Conservation (phyloP, 2,888 invertebrate species). For the Chalcis sispes region DNA sequence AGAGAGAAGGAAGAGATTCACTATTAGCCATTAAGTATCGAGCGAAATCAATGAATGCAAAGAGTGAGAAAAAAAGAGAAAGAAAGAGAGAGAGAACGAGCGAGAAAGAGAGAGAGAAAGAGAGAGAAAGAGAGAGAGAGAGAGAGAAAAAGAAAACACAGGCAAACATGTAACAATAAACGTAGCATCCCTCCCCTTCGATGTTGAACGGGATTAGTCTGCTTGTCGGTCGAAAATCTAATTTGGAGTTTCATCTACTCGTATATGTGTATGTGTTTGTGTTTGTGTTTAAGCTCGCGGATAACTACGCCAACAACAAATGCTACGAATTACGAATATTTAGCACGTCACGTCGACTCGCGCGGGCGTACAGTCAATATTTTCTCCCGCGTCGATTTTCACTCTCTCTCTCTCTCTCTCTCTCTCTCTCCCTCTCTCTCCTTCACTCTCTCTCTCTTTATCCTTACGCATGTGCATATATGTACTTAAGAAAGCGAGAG, state of each 20-base stretch:
- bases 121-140: conserved; percentile 7
- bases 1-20: conserved; percentile 8
- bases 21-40: conserved; percentile 37
- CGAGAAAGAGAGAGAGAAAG: too few relatives aligned
- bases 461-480: background rate
- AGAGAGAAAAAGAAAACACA: too few relatives aligned
- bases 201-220: conserved; percentile 63
- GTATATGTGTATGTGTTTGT: conserved; percentile 35
- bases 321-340: conserved; percentile 71
- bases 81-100: too few relatives aligned
- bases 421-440: background rate
- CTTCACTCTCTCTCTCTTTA: conserved; percentile 9
- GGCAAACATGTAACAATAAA: conserved; percentile 48
- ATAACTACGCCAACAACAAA: conserved; percentile 63
- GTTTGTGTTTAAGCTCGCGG: conserved; percentile 58
- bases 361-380: too few relatives aligned
- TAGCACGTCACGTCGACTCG: conserved; percentile 54
- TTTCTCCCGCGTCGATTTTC: conserved; percentile 11
- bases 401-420: background rate
- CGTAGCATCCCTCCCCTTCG: conserved; percentile 60
- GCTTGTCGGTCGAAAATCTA: conserved; percentile 66
- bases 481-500: background rate
- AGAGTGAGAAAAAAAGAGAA: too few relatives aligned
- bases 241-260: too few relatives aligned
- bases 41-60: conserved; percentile 48